A percentile compares a stretch with the other conserved stretches of the same genome.
phyloP scores from a whole-genome alignment of 2,113 vertebrate species.

The Eudorcas thomsonii region DNA sequence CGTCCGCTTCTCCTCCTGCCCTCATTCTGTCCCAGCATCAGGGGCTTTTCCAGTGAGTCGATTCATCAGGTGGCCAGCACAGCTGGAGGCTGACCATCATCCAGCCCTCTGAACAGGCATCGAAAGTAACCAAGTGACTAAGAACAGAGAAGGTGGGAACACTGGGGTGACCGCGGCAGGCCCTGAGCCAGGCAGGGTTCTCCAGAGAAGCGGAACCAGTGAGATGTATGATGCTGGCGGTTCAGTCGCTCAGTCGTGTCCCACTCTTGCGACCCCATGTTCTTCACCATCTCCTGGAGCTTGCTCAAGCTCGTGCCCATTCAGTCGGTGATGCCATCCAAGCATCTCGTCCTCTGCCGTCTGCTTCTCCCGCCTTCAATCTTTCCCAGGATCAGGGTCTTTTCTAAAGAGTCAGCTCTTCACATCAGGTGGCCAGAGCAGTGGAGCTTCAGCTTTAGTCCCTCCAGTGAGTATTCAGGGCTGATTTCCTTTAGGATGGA shows the following conservation, averaged over 20 bases:
- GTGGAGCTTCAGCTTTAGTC: background rate
- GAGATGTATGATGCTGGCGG: too few relatives aligned
- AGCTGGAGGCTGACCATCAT: accelerated
- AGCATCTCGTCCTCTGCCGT: too few relatives aligned
- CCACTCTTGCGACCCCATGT: too few relatives aligned
- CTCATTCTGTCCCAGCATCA: background rate
- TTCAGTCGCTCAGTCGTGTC: too few relatives aligned
- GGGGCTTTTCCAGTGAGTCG: background rate
- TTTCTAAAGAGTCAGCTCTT: background rate
- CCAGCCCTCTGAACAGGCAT: background rate
- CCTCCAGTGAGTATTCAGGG: background rate
- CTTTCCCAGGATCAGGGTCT: background rate
- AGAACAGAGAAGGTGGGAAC: background rate
- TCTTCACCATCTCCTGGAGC: too few relatives aligned
- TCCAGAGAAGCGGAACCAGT: background rate
- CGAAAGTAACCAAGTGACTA: too few relatives aligned
- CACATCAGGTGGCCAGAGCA: background rate
- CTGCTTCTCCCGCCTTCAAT: too few relatives aligned
- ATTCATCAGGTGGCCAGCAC: too few relatives aligned
- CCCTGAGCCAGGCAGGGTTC: background rate
- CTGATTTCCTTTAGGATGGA: background rate
- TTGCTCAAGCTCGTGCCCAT: too few relatives aligned
- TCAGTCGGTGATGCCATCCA: too few relatives aligned
- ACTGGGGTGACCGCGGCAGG: background rate
- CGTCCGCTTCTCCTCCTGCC: too few relatives aligned